Evolutionary conservation across 1,140 invertebrate species (phyloP), one percentile per base, ranked within the genome.

Genomic region (Protaetia brevitarsis): DNA sequence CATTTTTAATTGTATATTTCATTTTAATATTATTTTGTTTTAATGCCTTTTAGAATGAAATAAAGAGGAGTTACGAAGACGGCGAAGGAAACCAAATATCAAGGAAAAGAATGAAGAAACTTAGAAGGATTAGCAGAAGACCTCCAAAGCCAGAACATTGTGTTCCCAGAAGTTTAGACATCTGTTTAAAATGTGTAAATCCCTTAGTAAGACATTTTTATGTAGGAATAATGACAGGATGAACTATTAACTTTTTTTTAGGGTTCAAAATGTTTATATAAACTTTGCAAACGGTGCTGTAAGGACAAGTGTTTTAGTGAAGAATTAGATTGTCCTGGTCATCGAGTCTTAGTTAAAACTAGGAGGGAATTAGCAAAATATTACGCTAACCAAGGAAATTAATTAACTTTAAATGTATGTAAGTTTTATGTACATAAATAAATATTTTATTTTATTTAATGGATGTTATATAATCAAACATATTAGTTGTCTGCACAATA

Each of bases 221-320:
- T n/a, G 1, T 56, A 2, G 34, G 69, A 61, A 29, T 28, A 66
- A 26, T 51, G 16, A n/a, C n/a, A n/a, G n/a, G n/a, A n/a, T n/a
- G n/a, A n/a, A n/a, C n/a, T n/a, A n/a, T n/a, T n/a, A 41, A n/a
- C 2, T 3, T 66, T 71, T 79, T 82, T 79, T 66, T 68, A 90
- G 90, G 93, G 94, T 45, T 84, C 84, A 34, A 96, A 94, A 79
- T 97, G 95, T 81, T 82, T 82, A 67, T 92, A 87, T 77, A 84
- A 86, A 72, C 77, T 94, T 8, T 97, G 94, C 76, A 91, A 91
- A 72, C 86, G 87, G 64, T 96, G 94, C 74, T 96, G 95, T 75
- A 84, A 84, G 72, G 86, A 87, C 65, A 93, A 93, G 79, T 94
- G 92, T 77, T 92, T 83, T 75, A 79, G 82, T 26, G 88, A 92